Base-by-base conservation (phyloP, 1,140 invertebrate genomes). In the Anoplolepis gracilipes region DNA sequence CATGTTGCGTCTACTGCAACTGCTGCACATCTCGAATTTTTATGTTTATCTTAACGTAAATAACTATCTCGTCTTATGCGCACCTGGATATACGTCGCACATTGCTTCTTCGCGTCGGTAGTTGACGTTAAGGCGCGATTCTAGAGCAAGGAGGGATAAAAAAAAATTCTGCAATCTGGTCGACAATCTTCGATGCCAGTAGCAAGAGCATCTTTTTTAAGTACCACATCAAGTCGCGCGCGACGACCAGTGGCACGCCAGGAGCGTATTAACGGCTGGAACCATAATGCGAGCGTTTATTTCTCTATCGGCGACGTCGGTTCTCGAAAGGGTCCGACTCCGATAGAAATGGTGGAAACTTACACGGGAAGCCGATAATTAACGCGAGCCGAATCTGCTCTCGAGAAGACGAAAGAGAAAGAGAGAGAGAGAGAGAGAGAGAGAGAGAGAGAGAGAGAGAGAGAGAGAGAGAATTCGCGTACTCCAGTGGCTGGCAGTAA, bases 351-450 rank as follows among this genome's bases (percentile, higher is more conserved):
- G 82, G 70, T 67, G 86, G 91, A 92, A 92, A 92, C 92, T 92
- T 91, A 90, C 85, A 89, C 90, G 86, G 36, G 25, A 28, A 57
- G 81, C 86, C 84, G 89, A 92, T 93, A 93, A 93, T 93, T 93
- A 93, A 92, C 90, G 79, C 88, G 76, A 87, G 78, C 85, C 87
- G 88, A 90, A 90, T 90, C 87, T 73, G 77, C 78, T 89, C 77
- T 78, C 77, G 85, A 85, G 73, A 59, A 70, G 81, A 36, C 25
- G 42, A 46, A 42, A 33, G 62, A 62, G 75, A 33, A n/a, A 49
- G 46, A 65, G 33, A 70, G 25, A 42, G 1, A 55, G 69, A 22
- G n/a, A n/a, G n/a, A n/a, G n/a, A n/a, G n/a, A n/a, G n/a, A n/a
- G n/a, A n/a, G n/a, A n/a, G n/a, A n/a, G n/a, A 55, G 67, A 36